Base-by-base conservation (phyloP, 2,113 vertebrate genomes). In the Corythoichthys intestinalis region DNA sequence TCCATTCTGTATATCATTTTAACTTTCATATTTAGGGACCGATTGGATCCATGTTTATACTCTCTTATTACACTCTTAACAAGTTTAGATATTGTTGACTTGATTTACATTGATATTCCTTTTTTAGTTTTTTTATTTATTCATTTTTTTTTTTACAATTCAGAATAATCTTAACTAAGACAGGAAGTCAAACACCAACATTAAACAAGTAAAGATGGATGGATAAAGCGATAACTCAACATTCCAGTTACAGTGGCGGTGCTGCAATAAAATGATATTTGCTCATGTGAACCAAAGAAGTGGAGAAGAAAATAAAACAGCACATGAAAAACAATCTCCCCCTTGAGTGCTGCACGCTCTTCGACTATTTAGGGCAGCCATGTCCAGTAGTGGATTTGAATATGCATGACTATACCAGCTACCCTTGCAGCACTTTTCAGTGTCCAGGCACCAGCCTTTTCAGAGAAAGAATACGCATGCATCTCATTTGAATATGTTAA, bases 341-440 rank as follows among this genome's bases (percentile, higher is more conserved):
- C 86, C 82, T 80, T 85, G 79, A 90, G 86, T 89, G 78, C 78
- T 85, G 84, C 86, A 91, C 69, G 84, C 86, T 91, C 84, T 86
- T 75, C 67, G 82, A 82, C 76, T 91, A 92, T 91, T 90, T 91
- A 91, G 90, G 91, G 79, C 91, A 91, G 80, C 82, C 80, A 86
- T 90, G 90, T 89, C 90, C 91, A 89, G 90, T 87, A 91, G 91
- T 90, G 81, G 75, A 87, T 91, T 89, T 93, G 91, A 91, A 91
- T 93, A 92, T 93, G 91, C 91, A 92, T 93, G 91, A 91, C 63
- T 85, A 80, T 91, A 80, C 78, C 82, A 87, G 85, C 81, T 76
- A 82, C 80, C 89, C 92, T 91, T 63, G 87, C 88, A 91, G 91
- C 89, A 77, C 73, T 85, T 73, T 70, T 69, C 73, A 54, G 68